These are phyloP conservation scores for Struthidea cinerea DNA, from an alignment of 2,113 vertebrate species.

Conservation along the genomic window DNA sequence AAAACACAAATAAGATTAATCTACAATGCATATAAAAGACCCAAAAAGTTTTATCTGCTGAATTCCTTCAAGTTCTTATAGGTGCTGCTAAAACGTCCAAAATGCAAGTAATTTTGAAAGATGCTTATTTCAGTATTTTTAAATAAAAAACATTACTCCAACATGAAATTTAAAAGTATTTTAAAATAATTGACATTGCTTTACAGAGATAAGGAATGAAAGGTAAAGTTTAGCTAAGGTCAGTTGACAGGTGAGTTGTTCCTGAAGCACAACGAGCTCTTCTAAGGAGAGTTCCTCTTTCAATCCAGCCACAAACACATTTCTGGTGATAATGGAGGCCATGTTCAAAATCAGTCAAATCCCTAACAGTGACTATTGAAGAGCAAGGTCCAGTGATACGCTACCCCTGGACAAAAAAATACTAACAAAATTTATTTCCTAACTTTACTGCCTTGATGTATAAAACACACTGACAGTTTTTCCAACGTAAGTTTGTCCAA, in stretches of 20 bases:
- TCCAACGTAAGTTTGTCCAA: neutral
- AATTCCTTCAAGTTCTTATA: neutral
- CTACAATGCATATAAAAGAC: neutral
- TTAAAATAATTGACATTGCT: neutral
- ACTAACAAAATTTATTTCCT: neutral
- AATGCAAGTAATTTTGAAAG: neutral
- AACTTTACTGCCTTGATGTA: neutral
- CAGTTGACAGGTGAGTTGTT: neutral
- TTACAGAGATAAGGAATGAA: neutral
- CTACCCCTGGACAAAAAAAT: neutral
- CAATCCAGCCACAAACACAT: neutral
- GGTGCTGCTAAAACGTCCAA: neutral
- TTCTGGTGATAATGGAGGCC: neutral
- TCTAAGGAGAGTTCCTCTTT: neutral
- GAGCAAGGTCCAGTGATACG: neutral
- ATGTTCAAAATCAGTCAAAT: neutral
- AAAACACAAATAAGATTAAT: neutral
- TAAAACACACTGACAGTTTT: accelerated
- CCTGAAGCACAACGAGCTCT: neutral
- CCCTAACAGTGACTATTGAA: neutral
- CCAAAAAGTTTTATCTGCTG: neutral
- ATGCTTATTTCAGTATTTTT: neutral
- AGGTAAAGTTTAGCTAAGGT: neutral
- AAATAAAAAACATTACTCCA: neutral
- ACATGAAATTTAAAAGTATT: neutral